Evolutionary conservation across 2,797 vertebrate genomes (phyloP).

Genomic region (Semaprochilodus insignis): DNA sequence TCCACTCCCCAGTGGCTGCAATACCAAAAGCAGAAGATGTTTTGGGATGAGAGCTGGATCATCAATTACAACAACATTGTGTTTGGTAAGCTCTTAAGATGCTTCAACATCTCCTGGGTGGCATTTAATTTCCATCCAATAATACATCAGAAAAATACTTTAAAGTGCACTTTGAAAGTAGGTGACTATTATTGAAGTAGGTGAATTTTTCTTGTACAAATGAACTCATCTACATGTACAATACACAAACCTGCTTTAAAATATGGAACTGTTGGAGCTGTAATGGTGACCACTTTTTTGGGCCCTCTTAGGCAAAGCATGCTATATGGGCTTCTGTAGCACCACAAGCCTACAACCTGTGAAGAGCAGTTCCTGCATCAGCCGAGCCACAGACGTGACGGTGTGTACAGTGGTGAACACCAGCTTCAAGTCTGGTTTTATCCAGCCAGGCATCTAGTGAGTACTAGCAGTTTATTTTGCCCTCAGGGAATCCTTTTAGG

Average conservation of each 20-base stretch:
- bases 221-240: background rate
- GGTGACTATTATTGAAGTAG: no score
- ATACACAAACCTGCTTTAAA: background rate
- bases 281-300: background rate
- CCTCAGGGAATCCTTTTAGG: background rate
- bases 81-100: constrained; percentile 71
- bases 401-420: constrained; percentile 71
- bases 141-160: background rate
- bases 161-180: no score
- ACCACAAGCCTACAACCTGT: constrained; percentile 69
- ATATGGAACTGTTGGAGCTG: no score
- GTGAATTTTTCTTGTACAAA: no score
- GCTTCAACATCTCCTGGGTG: background rate
- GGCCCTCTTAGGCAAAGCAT: constrained; percentile 64
- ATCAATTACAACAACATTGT: constrained; percentile 79
- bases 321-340: constrained; percentile 71
- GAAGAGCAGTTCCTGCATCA: constrained; percentile 73
- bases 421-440: constrained; percentile 70
- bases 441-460: constrained; percentile 79
- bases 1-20: constrained; percentile 77
- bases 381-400: constrained; percentile 69
- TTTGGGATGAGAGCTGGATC: constrained; percentile 87
- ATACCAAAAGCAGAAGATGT: constrained; percentile 85
- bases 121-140: background rate
- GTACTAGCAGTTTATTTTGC: constrained; percentile 49